Conservation (phyloP, 2,888 invertebrate genomes). For the Leptinotarsa haldemani region DNA sequence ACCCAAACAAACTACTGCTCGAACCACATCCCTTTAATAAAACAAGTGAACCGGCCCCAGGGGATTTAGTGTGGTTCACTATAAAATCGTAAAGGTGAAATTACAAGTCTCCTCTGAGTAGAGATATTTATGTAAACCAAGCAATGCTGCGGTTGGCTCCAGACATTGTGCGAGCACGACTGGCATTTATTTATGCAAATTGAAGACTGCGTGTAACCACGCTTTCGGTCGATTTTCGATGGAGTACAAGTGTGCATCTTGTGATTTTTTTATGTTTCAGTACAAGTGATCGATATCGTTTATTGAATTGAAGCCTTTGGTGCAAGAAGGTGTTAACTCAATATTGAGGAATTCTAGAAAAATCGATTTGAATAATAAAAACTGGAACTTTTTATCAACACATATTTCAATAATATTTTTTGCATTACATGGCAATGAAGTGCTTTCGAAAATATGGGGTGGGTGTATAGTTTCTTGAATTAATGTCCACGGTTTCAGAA, state of each 20-base stretch:
- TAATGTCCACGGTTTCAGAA: too few species aligned
- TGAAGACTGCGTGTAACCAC: conserved; percentile 2
- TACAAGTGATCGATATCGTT: background rate
- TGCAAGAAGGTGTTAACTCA: too few species aligned
- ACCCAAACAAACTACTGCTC: conserved; percentile 49
- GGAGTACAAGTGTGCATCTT: background rate
- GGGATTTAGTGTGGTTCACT: conserved; percentile 57
- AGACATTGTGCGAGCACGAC: conserved; percentile 25
- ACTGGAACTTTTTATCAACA: too few species aligned
- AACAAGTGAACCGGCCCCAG: conserved; percentile 43
- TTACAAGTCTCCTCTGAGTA: conserved; percentile 63
- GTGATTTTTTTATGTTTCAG: background rate
- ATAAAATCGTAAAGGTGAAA: conserved; percentile 65
- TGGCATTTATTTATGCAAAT: conserved; percentile 28
- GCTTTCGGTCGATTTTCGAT: conserved; percentile 2
- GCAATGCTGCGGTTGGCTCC: conserved; percentile 51
- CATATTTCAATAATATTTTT: too few species aligned
- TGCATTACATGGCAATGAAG: too few species aligned
- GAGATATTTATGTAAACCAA: conserved; percentile 64
- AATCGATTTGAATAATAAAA: too few species aligned
- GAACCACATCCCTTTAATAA: conserved; percentile 45
- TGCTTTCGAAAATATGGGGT: too few species aligned
- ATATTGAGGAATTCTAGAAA: too few species aligned
- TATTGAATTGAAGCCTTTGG: too few species aligned
- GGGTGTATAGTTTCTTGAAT: too few species aligned